Evolutionary conservation across 2,888 invertebrate genomes (phyloP).

Genomic region (Saturnia pavonia): DNA sequence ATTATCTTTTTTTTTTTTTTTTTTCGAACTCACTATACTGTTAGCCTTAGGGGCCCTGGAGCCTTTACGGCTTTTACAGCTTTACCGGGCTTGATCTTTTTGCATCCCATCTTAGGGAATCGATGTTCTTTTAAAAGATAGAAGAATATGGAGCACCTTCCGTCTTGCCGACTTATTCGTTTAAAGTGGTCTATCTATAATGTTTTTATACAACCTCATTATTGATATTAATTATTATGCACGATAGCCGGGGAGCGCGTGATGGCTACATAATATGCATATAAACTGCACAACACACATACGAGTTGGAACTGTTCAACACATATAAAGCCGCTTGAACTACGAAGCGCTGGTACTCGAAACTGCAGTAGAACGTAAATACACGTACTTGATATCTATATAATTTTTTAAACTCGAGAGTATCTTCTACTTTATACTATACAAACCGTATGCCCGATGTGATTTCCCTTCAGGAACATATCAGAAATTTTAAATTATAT

Average conservation of each 20-base stretch:
- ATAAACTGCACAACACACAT: constrained; percentile 39
- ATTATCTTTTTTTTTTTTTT: no score
- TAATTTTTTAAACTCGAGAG: not conserved
- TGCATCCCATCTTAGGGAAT: not conserved
- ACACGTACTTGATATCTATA: not conserved
- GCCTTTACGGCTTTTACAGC: no score
- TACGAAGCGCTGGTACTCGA: constrained; percentile 58
- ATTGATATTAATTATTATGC: constrained; percentile 1
- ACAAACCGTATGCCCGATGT: no score
- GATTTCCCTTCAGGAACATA: no score
- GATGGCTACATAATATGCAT: constrained; percentile 44
- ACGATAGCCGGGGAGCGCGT: not conserved
- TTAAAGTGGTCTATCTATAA: not conserved
- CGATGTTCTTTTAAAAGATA: not conserved
- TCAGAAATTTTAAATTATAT: no score
- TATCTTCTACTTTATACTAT: no score
- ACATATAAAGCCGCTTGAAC: constrained; percentile 60
- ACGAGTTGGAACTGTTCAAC: constrained; percentile 60
- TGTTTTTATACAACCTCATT: not conserved
- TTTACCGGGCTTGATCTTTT: no score
- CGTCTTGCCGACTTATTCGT: no score
- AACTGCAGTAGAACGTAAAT: constrained; percentile 61
- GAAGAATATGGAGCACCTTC: no score
- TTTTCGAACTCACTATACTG: no score
- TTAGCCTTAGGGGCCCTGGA: no score